Evolutionary conservation across 2,888 invertebrate species (phyloP), one percentile per base, ranked within the genome.

Genomic region (Dromius quadrimaculatus): DNA sequence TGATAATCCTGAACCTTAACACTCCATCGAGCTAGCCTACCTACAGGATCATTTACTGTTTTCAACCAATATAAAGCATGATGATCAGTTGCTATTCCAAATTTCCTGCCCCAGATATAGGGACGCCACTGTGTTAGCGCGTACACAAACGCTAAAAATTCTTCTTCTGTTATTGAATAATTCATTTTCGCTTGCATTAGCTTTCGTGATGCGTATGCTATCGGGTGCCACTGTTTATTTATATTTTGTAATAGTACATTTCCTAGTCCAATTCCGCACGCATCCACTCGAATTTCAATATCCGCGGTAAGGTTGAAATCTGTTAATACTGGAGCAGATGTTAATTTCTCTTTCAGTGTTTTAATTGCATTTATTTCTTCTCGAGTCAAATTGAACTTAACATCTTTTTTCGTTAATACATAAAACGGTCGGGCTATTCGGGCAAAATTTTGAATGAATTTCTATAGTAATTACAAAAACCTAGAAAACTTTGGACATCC

Each of bases 211-310:
- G 50, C 50, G 17, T 77, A 81, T 2, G 77, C 78, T 45, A 81
- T 77, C 0, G 80, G 80, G 72, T 76, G 72, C 69, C 79, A 77
- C 13, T 73, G 66, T 5, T 76, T 76, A 74, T 79, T 75, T 45
- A 73, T 72, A 41, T 74, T 74, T 54, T 78, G 76, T 13, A 75
- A 74, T 36, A 78, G 71, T 1, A 80, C 79, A 5, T 79, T 76
- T 6, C 79, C 80, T 45, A 79, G 62, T 22, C 79, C 79, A 5
- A 68, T 54, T 5, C 76, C 76, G 41, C 78, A 79, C 3, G 80
- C 79, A 73, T 81, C 80, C 19, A 78, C 76, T 3, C 78, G 76
- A n/a, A 80, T 38, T 41, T 72, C 66, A 4, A 76, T 59, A 2
- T 74, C 74, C 41, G 74, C 62, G 1, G 74, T 71, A 15, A 47